These are phyloP conservation scores for Rhineura floridana DNA, from an alignment of 2,113 vertebrate species.

Conservation along the genomic window DNA sequence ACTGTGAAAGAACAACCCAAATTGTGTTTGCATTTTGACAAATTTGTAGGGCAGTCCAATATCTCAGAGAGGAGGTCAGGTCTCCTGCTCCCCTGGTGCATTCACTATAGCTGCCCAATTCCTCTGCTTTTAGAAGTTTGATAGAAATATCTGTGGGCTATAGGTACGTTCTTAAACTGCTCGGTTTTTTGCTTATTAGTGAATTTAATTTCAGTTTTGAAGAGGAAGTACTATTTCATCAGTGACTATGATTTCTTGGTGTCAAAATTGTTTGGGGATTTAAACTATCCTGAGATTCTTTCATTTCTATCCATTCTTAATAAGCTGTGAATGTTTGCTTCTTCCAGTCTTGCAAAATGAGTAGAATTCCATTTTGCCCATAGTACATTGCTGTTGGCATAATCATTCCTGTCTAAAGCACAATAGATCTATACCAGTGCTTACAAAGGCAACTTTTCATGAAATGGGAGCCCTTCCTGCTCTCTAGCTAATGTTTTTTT, in stretches of 20 bases:
- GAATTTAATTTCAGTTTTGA: slow-evolving; percentile 60
- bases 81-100: too few species aligned
- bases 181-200: too few species aligned
- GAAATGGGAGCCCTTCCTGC: background rate
- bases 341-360: background rate
- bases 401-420: slow-evolving; percentile 34
- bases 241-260: slow-evolving; percentile 54
- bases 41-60: too few species aligned
- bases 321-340: slow-evolving; percentile 49
- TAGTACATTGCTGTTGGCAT: slow-evolving; percentile 41
- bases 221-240: slow-evolving; percentile 49
- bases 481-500: background rate
- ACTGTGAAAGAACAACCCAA: too few species aligned
- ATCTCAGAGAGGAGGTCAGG: too few species aligned
- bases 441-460: slow-evolving; percentile 40
- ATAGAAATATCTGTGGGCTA: too few species aligned
- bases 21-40: too few species aligned
- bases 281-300: slow-evolving; percentile 60
- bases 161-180: too few species aligned
- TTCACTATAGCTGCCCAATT: too few species aligned
- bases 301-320: slow-evolving; percentile 55
- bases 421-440: slow-evolving; percentile 29
- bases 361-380: slow-evolving; percentile 32
- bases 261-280: slow-evolving; percentile 60
- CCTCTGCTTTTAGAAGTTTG: too few species aligned